Percentiles rank a stretch among this genome's conserved stretches.
phyloP scores from a whole-genome alignment of 1,140 invertebrate species.

The Drosophila tani region DNA sequence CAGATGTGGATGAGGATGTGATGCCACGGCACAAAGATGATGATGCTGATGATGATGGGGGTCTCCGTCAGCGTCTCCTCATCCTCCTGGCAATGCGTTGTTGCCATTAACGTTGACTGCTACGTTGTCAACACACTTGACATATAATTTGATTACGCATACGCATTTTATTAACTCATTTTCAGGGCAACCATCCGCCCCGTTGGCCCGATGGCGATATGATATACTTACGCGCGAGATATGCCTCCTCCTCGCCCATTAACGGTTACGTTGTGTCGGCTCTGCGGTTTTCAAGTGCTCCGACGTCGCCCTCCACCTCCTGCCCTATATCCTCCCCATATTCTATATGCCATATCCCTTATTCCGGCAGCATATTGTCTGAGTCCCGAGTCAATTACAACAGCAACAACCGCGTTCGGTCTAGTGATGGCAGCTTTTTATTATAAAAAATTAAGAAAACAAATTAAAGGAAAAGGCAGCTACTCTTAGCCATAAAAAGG shows the following conservation, averaged over 20 bases:
- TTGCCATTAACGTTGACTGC: constrained; percentile 74
- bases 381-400: constrained; percentile 35
- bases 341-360: constrained; percentile 4
- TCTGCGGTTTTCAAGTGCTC: constrained; percentile 45
- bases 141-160: constrained; percentile 83
- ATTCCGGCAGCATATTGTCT: constrained; percentile 40
- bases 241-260: constrained; percentile 57
- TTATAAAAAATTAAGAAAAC: not conserved
- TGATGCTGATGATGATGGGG: constrained; percentile 34
- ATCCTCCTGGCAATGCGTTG: constrained; percentile 29
- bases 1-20: constrained; percentile 28
- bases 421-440: constrained; percentile 6
- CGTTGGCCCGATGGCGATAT: constrained; percentile 67
- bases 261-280: constrained; percentile 59
- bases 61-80: not conserved
- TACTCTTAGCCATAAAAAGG: too few relatives aligned
- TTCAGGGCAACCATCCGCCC: constrained; percentile 45
- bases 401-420: not conserved
- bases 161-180: constrained; percentile 84
- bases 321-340: not conserved
- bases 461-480: too few relatives aligned
- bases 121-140: constrained; percentile 82
- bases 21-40: constrained; percentile 7
- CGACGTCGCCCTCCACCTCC: too few relatives aligned
- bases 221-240: constrained; percentile 61